Evolutionary conservation across 1,140 invertebrate genomes (phyloP), one percentile per base, ranked within the genome.

Genomic region (Campoletis sonorensis): DNA sequence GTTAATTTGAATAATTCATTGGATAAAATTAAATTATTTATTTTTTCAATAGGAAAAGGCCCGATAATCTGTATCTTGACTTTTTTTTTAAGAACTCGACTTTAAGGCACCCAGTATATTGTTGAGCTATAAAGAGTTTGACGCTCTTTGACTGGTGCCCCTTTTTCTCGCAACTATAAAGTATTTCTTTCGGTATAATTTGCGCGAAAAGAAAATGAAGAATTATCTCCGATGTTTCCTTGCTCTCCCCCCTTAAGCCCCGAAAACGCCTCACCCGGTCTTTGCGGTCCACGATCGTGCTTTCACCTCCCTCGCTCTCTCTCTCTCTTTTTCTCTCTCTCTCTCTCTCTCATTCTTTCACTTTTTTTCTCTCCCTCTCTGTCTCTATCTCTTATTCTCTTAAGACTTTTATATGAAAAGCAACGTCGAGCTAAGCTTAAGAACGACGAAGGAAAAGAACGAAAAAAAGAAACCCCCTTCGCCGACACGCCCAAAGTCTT

Each of bases 231-330:
- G 54, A 58, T 23, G 61, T 58, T 67, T 67, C 21, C 54, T 58
- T 58, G 54, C 54, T n/a, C 18, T 13, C 18, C 61, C 21, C 61
- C 61, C 13, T 23, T 15, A 23, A 15, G 8, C 21, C 23, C 21
- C 21, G 61, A 67, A 67, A 23, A 67, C 61, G 61, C 26, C 61
- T 26, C 13, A 45, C 45, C 26, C 72, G 72, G 72, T 77, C 27
- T 33, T 33, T 77, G 75, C 75, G 75, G 75, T 77, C 51, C 54
- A n/a, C 45, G 49, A 51, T 76, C 18, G 23, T 67, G 75, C 75
- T 77, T 77, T 77, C 75, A 58, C 75, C 75, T 77, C 23, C 40
- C 40, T 45, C 40, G 40, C 40, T 45, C 40, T 45, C 40, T 33
- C 3, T 33, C 30, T 33, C 30, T 33, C 30, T 33, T 7, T 33